Conservation (phyloP, 2,113 vertebrate species). For the Mastomys coucha region DNA sequence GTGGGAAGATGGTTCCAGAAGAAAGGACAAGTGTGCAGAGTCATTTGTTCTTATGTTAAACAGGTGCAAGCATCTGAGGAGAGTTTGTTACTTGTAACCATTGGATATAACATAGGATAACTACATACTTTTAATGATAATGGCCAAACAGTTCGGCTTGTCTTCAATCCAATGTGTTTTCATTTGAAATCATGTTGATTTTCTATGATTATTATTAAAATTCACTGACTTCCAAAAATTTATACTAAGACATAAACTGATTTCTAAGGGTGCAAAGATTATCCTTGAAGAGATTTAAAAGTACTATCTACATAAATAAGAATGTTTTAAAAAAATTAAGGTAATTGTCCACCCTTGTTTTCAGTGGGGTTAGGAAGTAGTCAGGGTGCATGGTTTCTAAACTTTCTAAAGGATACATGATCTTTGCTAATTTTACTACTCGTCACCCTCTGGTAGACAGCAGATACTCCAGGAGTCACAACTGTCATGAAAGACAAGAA, state of each 20-base stretch:
- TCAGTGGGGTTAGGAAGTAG: background rate
- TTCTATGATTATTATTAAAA: background rate
- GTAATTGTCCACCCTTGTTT: background rate
- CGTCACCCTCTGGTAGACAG: rapidly evolving
- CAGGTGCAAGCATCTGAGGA: background rate
- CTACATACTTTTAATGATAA: background rate
- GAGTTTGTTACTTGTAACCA: background rate
- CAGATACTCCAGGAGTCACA: background rate
- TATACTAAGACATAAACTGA: background rate
- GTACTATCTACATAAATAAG: background rate
- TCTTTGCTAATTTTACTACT: background rate
- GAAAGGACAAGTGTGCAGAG: background rate
- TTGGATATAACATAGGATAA: background rate
- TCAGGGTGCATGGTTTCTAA: background rate
- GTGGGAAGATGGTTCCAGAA: no score
- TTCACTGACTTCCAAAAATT: background rate
- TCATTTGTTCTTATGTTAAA: background rate
- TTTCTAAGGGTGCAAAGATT: background rate
- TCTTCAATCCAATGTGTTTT: background rate
- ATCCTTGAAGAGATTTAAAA: background rate
- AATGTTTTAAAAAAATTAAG: background rate
- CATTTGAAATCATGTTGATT: background rate
- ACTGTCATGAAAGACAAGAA: background rate
- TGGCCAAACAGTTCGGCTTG: background rate
- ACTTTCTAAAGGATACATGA: background rate